Evolutionary conservation across 2,888 invertebrate species (phyloP), one percentile per base, ranked within the genome.

Genomic region (Capitulum mitella): DNA sequence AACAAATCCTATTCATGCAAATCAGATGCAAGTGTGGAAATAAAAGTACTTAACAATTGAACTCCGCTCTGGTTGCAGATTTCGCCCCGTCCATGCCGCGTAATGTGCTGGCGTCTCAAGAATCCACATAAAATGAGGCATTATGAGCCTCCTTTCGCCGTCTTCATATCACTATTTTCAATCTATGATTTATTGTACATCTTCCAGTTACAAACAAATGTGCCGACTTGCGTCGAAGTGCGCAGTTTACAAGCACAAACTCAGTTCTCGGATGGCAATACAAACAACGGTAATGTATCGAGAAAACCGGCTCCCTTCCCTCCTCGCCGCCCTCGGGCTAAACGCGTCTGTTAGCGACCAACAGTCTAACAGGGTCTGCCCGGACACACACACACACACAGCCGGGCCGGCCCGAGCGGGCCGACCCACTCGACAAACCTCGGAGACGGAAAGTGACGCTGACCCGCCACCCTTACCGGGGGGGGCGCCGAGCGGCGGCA

Each of bases 191-290:
- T 61, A 61, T 61, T 61, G 61, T 61, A 61, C 32, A 34, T 22
- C 37, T 70, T 70, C 70, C 37, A 26, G 37, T 37, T 70, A 70
- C 37, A 70, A 70, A 70, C 70, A 70, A 70, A 37, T 70, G 70
- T 26, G 37, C 2, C 34, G 37, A 34, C 16, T 22, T 34, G 5
- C 37, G 3, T 14, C 37, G 34, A 37, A 37, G 5, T 3, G 34
- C 34, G 16, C 19, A 3, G 32, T 16, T 37, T 26, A 26, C 70
- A 12, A 37, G 2, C 70, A 16, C 14, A 2, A 34, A 34, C 70
- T 26, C 34, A 26, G 5, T 19, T 19, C 37, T 70, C 37, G 1
- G 22, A 70, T 70, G 70, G 37, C 70, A 70, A 34, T 37, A 70
- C 70, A 22, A 34, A 37, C 70, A 12, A 37, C 29, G 32, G 37